Evolutionary conservation across 2,888 invertebrate species (phyloP).

Genomic region (Eristalinus sepulchralis): DNA sequence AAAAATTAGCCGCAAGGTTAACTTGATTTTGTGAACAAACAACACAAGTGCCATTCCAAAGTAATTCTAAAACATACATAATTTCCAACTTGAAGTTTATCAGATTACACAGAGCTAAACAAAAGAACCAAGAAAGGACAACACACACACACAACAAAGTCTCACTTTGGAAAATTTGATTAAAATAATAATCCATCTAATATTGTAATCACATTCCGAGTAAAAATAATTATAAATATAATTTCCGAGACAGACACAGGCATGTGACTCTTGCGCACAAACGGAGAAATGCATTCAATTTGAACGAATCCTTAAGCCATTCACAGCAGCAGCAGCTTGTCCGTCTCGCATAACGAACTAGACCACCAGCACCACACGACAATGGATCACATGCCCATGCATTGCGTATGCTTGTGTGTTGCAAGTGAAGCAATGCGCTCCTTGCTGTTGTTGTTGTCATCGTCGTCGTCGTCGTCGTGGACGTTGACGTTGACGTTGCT

Average conservation of each 20-base stretch:
- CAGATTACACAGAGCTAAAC: too few relatives aligned
- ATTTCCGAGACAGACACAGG: constrained; percentile 7
- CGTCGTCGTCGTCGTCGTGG: neutral
- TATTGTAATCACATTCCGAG: constrained; percentile 29
- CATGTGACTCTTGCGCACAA: constrained; percentile 39
- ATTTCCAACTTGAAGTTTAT: too few relatives aligned
- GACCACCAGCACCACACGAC: constrained; percentile 42
- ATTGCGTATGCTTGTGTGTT: constrained; percentile 15
- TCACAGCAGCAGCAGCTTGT: constrained; percentile 25
- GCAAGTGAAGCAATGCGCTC: constrained; percentile 53
- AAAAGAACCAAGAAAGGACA: neutral
- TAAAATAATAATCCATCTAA: constrained; percentile 31
- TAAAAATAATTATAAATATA: constrained; percentile 45
- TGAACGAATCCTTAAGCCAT: constrained; percentile 48
- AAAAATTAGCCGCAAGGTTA: too few relatives aligned
- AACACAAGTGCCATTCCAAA: too few relatives aligned
- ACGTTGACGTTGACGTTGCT: neutral
- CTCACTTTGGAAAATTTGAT: constrained; percentile 20
- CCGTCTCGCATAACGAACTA: constrained; percentile 38
- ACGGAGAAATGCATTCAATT: constrained; percentile 59
- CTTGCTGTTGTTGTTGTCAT: neutral
- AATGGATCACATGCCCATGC: constrained; percentile 59
- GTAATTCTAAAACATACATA: too few relatives aligned
- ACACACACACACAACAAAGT: too few relatives aligned
- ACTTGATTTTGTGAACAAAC: too few relatives aligned